These are phyloP conservation scores for Ricordea florida DNA, from an alignment of 92 coral and sea anemone genomes.

Conservation along the genomic window DNA sequence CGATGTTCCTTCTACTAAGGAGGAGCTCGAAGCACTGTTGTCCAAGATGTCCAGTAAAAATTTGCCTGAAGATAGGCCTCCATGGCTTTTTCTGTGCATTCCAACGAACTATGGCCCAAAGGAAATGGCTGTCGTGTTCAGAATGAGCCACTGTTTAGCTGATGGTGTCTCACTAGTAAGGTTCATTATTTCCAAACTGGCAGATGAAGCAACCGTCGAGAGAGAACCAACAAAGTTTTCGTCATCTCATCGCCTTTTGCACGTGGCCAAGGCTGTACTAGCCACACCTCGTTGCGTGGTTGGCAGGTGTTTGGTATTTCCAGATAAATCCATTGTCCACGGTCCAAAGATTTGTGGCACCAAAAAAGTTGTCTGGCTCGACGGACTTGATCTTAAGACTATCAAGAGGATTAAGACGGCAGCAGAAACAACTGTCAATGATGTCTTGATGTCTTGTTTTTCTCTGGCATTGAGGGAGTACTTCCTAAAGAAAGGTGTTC, in stretches of 20 bases:
- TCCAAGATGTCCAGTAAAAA: slow-evolving; percentile 65
- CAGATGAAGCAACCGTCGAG: slow-evolving; percentile 61
- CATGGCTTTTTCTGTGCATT: slow-evolving; percentile 78
- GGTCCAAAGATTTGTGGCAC: slow-evolving; percentile 76
- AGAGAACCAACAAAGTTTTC: slow-evolving; percentile 66
- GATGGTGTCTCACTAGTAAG: slow-evolving; percentile 84
- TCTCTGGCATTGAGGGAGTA: slow-evolving; percentile 77
- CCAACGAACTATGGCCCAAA: slow-evolving; percentile 70
- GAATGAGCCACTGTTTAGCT: slow-evolving; percentile 78
- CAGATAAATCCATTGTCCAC: slow-evolving; percentile 77
- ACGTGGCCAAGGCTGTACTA: slow-evolving; percentile 64
- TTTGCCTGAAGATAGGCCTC: slow-evolving; percentile 59
- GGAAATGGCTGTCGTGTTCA: slow-evolving; percentile 48
- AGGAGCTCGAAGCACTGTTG: slow-evolving; percentile 72
- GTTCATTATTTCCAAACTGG: slow-evolving; percentile 56
- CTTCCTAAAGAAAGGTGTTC: slow-evolving; percentile 71
- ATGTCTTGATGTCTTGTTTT: slow-evolving; percentile 85
- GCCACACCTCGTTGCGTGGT: slow-evolving; percentile 45
- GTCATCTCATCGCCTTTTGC: slow-evolving; percentile 20
- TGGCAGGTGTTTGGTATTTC: slow-evolving; percentile 8
- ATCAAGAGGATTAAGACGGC: slow-evolving; percentile 76
- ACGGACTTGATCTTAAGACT: slow-evolving; percentile 61
- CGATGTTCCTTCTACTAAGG: slow-evolving; percentile 66
- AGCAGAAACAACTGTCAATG: slow-evolving; percentile 93
- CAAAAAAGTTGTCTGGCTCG: slow-evolving; percentile 83